Conservation (phyloP, 2,797 vertebrate species). For the Gobionotothen gibberifrons region DNA sequence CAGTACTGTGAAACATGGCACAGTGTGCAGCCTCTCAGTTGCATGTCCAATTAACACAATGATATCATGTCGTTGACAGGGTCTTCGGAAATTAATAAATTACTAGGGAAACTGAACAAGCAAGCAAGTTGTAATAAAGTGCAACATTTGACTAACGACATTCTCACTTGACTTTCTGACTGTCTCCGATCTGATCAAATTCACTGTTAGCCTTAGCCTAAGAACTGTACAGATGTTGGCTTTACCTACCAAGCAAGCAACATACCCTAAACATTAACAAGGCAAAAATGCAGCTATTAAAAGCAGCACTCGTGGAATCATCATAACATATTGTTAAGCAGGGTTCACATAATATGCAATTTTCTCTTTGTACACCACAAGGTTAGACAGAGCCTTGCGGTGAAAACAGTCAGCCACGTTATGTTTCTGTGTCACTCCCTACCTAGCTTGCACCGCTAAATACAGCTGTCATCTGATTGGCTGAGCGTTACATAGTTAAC, state of each 20-base stretch:
- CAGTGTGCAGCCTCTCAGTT: slow-evolving; percentile 37
- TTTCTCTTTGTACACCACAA: no score
- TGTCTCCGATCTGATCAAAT: neutral
- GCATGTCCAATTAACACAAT: slow-evolving; percentile 58
- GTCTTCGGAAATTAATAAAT: slow-evolving; percentile 26
- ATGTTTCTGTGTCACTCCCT: no score
- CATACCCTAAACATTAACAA: no score
- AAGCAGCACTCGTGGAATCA: no score
- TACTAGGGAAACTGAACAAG: slow-evolving; percentile 6
- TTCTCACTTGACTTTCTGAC: neutral
- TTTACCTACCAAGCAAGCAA: neutral
- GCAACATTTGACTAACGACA: neutral
- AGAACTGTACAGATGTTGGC: neutral
- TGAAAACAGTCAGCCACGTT: no score
- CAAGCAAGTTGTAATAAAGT: neutral
- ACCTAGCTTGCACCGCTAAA: no score
- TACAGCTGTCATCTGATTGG: no score
- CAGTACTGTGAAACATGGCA: slow-evolving; percentile 32
- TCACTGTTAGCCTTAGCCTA: neutral
- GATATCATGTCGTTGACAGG: slow-evolving; percentile 50
- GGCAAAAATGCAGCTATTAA: no score
- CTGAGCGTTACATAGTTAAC: no score
- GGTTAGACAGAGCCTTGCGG: no score
- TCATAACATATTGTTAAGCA: no score
- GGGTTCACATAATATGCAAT: no score